phyloP scores from a whole-genome alignment of 2,113 vertebrate genomes.

The Toxotes jaculatrix region DNA sequence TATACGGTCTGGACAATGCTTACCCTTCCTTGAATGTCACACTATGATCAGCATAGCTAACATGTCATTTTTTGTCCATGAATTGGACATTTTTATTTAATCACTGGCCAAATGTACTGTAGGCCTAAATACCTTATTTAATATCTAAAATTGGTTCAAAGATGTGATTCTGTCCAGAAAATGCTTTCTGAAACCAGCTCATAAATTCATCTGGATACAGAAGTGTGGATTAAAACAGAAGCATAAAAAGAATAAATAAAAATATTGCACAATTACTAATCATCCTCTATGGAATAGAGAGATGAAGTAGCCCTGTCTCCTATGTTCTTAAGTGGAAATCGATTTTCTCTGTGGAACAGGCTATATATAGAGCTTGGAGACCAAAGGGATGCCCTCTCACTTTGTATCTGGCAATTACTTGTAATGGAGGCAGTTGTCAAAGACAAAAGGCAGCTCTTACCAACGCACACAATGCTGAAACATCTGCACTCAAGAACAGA shows the following conservation, averaged over 20 bases:
- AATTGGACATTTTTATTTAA: conserved; percentile 26
- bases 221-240: conserved; percentile 24
- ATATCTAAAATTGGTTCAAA: conserved; percentile 3
- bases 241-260: conserved; percentile 5
- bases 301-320: conserved; percentile 90
- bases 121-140: not conserved
- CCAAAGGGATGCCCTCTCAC: conserved; percentile 91
- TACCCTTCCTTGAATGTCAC: conserved; percentile 55
- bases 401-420: conserved; percentile 91
- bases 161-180: conserved; percentile 7
- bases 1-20: conserved; percentile 52
- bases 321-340: conserved; percentile 82
- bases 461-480: conserved; percentile 84
- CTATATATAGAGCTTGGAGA: conserved; percentile 91
- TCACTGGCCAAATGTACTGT: conserved; percentile 4
- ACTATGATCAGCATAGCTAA: conserved; percentile 47
- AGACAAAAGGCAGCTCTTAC: conserved; percentile 88
- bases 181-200: not conserved
- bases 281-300: conserved; percentile 79
- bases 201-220: conserved; percentile 13
- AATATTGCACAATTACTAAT: conserved; percentile 47
- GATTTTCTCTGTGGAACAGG: conserved; percentile 90
- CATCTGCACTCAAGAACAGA: conserved; percentile 85
- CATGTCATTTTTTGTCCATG: not conserved
- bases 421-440: conserved; percentile 90